Evolutionary conservation across 2,888 invertebrate genomes (phyloP).

Genomic region (Seladonia tumulorum): DNA sequence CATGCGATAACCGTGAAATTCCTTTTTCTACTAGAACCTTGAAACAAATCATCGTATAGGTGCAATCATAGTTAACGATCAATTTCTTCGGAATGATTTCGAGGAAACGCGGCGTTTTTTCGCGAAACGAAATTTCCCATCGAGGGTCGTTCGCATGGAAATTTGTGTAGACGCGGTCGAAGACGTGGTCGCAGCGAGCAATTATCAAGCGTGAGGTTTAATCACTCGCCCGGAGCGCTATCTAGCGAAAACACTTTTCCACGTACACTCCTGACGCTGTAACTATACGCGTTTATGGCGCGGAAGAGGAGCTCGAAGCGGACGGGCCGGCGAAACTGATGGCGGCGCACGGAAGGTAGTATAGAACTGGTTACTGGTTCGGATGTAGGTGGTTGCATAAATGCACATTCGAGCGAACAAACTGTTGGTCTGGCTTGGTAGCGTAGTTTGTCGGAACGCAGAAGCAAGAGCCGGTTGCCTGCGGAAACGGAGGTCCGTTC

Average conservation of each 20-base stretch:
- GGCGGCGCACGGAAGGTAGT: conserved; percentile 52
- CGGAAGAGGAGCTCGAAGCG: conserved; percentile 57
- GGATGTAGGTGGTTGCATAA: conserved; percentile 59
- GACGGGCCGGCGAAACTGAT: conserved; percentile 68
- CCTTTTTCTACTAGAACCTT: no score
- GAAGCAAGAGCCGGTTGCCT: conserved; percentile 59
- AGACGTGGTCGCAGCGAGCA: background rate
- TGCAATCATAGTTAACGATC: no score
- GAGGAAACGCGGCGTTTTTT: background rate
- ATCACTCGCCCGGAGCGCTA: conserved; percentile 3
- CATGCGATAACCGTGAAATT: no score
- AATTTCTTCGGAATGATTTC: no score
- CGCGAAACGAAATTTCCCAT: background rate
- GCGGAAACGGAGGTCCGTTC: conserved; percentile 66
- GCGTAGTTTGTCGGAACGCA: conserved; percentile 67
- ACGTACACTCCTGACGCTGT: conserved; percentile 26
- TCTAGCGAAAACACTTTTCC: conserved; percentile 39
- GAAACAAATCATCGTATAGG: no score
- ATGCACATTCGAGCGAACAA: conserved; percentile 70
- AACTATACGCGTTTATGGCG: conserved; percentile 57
- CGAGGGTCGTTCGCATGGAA: background rate
- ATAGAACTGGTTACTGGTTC: conserved; percentile 38
- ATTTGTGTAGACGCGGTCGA: background rate
- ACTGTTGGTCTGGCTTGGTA: conserved; percentile 58
- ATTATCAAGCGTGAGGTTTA: conserved; percentile 4